These are phyloP conservation scores for Apis laboriosa DNA, from an alignment of 1,140 invertebrate genomes.

Conservation along the genomic window DNA sequence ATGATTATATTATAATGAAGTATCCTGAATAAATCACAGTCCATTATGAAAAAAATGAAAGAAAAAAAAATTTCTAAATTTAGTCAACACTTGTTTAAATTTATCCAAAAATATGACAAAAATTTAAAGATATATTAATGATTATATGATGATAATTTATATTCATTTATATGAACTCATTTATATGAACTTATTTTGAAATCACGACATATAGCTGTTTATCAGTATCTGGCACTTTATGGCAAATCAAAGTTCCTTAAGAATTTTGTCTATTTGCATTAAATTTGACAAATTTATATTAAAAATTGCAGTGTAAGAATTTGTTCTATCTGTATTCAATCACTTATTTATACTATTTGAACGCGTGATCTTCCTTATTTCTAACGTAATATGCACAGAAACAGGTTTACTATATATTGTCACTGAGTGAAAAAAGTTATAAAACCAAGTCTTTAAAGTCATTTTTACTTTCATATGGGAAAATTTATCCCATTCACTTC, in stretches of 20 bases:
- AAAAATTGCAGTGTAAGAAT: constrained; percentile 37
- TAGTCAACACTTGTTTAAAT: neutral
- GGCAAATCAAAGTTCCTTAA: constrained; percentile 46
- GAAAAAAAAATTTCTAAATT: neutral
- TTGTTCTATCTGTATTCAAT: constrained; percentile 21
- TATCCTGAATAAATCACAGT: constrained; percentile 26
- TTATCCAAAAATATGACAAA: neutral
- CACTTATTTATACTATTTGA: constrained; percentile 26
- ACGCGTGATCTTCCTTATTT: constrained; percentile 34
- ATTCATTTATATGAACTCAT: constrained; percentile 1
- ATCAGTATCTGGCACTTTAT: constrained; percentile 53
- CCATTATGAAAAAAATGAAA: neutral
- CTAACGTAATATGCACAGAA: constrained; percentile 46
- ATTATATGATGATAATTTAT: neutral
- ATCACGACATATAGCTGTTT: constrained; percentile 20
- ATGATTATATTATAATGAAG: constrained; percentile 22
- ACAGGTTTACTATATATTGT: constrained; percentile 48
- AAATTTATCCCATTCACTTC: constrained; percentile 21
- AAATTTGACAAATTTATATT: constrained; percentile 14
- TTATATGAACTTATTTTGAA: constrained; percentile 9
- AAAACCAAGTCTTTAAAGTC: constrained; percentile 54
- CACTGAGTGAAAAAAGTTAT: constrained; percentile 62
- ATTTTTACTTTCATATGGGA: constrained; percentile 39
- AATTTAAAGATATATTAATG: neutral
- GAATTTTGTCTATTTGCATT: constrained; percentile 15